Evolutionary conservation across 2,888 invertebrate species (phyloP).

Genomic region (Tiliacea aurago): DNA sequence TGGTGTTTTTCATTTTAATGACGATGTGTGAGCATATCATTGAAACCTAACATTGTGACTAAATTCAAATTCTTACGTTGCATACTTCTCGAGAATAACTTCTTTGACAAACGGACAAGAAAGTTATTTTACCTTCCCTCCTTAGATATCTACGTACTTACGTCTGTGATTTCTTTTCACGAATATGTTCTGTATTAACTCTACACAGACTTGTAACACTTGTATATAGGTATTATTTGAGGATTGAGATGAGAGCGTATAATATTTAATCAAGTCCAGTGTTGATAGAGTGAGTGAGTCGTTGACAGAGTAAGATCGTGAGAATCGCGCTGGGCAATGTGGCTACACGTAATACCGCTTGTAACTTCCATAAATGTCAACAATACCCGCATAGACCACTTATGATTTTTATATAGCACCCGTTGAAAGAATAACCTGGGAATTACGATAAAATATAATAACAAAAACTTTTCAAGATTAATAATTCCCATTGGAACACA

Average conservation of each 20-base stretch:
- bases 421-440: constrained; percentile 23
- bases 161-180: background rate
- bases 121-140: background rate
- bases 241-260: constrained; percentile 31
- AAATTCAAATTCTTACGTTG: too few relatives aligned
- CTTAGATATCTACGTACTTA: background rate
- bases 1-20: background rate
- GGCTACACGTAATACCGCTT: constrained; percentile 43
- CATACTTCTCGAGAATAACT: background rate
- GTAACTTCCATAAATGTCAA: constrained; percentile 26
- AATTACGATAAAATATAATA: constrained; percentile 13
- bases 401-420: constrained; percentile 33
- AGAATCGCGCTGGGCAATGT: constrained; percentile 66
- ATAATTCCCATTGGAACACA: background rate
- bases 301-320: constrained; percentile 79
- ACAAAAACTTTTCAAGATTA: background rate
- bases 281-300: constrained; percentile 75
- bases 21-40: background rate
- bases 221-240: constrained; percentile 10
- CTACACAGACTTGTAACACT: constrained; percentile 15
- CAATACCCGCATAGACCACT: constrained; percentile 42
- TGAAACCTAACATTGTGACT: background rate
- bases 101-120: background rate
- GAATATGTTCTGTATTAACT: background rate
- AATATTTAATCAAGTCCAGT: constrained; percentile 61